These are phyloP conservation scores for Pangasius macronema DNA, from an alignment of 2,797 vertebrate species.

Conservation along the genomic window DNA sequence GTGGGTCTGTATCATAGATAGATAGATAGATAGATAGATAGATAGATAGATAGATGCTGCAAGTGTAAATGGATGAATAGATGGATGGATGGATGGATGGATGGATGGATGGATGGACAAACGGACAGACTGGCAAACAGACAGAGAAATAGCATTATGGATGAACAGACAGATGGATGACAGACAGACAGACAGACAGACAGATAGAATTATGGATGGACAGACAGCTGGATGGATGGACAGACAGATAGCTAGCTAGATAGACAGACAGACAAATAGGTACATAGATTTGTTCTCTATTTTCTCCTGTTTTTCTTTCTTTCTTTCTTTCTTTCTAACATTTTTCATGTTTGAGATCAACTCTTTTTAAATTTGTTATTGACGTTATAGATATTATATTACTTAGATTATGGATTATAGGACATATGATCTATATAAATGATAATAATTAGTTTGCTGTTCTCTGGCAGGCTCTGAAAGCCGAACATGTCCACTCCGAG, in stretches of 20 bases:
- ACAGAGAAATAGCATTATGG: background rate
- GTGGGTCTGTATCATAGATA: background rate
- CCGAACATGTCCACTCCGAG: constrained; percentile 95
- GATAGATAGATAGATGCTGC: background rate
- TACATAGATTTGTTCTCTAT: background rate
- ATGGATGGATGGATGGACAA: background rate
- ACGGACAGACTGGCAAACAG: background rate
- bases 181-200: background rate
- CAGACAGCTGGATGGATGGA: background rate
- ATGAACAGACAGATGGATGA: background rate
- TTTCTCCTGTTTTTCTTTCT: background rate
- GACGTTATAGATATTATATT: background rate
- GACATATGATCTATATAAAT: background rate
- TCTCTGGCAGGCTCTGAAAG: constrained; percentile 74
- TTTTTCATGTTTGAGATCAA: background rate
- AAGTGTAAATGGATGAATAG: background rate
- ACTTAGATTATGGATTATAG: background rate
- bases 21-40: background rate
- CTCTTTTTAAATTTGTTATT: background rate
- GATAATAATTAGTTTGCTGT: background rate
- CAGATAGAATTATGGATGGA: background rate
- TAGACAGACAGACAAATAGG: no score
- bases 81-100: background rate
- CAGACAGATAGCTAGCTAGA: no score
- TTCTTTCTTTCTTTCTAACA: background rate